These are phyloP conservation scores for Selenia dentaria DNA, from an alignment of 2,888 invertebrate genomes.

Conservation along the genomic window DNA sequence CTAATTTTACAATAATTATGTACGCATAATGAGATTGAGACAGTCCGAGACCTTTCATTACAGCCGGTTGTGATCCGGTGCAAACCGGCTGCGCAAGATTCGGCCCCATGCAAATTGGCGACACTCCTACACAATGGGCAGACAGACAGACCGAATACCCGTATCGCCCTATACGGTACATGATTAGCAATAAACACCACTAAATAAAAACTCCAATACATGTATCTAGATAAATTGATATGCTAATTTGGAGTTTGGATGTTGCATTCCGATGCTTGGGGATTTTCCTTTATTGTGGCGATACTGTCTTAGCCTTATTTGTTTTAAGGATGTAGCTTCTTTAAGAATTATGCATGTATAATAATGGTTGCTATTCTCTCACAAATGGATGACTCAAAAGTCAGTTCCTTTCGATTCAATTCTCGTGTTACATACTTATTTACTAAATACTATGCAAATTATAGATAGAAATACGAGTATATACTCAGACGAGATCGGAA, in stretches of 20 bases:
- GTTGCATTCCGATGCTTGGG: conserved; percentile 5
- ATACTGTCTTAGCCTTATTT: background rate
- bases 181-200: conserved; percentile 8
- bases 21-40: no score
- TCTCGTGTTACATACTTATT: no score
- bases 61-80: conserved; percentile 42
- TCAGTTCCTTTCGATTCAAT: no score
- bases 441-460: no score
- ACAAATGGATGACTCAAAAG: no score
- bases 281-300: background rate
- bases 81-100: conserved; percentile 7
- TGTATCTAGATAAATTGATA: conserved; percentile 5
- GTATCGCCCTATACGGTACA: conserved; percentile 1
- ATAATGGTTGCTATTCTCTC: no score
- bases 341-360: no score
- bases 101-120: conserved; percentile 18
- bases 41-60: background rate
- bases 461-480: no score
- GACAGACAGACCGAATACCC: conserved; percentile 12
- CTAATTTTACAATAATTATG: no score
- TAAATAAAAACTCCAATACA: conserved; percentile 2
- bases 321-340: background rate
- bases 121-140: conserved; percentile 35
- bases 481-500: no score
- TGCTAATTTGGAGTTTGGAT: conserved; percentile 5